Base-by-base conservation (phyloP, 2,888 invertebrate genomes). In the Exocentrus adspersus region DNA sequence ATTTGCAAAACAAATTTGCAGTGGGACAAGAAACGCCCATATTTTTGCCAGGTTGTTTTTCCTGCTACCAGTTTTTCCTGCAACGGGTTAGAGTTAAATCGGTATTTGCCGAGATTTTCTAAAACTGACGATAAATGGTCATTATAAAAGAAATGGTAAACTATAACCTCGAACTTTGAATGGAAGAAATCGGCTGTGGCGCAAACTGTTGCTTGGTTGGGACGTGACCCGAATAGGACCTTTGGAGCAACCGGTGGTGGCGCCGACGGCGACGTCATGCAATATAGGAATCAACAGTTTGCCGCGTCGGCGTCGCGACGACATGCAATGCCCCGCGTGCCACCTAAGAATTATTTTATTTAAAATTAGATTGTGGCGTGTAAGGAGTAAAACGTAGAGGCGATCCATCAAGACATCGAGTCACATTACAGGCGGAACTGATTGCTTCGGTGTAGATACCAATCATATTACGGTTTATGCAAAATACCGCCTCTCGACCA, bases 241-340 rank as follows among this genome's bases (percentile, higher is more conserved):
- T 58, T 54, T 20, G 51, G 28, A 20, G 57, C 63, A 67, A 64
- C 58, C 56, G 50, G 57, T 57, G 57, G 62, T 12, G 30, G 37
- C 37, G 45, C 16, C 37, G 48, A 14, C 48, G 19, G 21, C 21
- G 14, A 24, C 37, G 37, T 32, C 51, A 37, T 51, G n/a, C 37
- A 6, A 37, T 32, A 10, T 37, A n/a, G 19, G 61, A 64, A 60
- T 69, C 72, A 72, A 72, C 72, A 70, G 70, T 72, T 72, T 67
- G 69, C 63, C 68, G 50, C 30, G 53, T 58, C 17, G n/a, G 37
- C 12, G 63, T 59, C 70, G 69, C 17, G n/a, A 14, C 12, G 63
- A 60, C 70, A 70, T 68, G 72, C 72, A 60, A 72, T 67, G 63
- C 70, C 70, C 70, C 70, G n/a, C n/a, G 65, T 72, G 70, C 54